These are phyloP conservation scores for Lordiphosa fenestrarum DNA, from an alignment of 2,888 invertebrate species.

Conservation along the genomic window DNA sequence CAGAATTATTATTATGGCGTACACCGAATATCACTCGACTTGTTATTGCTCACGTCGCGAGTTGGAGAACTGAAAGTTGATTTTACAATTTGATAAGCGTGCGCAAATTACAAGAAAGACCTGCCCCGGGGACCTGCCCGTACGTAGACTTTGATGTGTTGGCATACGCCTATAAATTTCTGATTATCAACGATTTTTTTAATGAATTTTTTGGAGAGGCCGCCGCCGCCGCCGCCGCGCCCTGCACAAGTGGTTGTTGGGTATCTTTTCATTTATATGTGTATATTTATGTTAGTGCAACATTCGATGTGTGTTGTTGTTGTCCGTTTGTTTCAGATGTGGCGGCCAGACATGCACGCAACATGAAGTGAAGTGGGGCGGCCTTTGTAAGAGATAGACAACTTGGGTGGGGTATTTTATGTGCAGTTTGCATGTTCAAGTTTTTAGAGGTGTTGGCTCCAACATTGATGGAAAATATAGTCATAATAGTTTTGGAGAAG, in stretches of 20 bases:
- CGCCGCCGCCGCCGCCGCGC: slow-evolving; percentile 33
- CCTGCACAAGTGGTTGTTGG: slow-evolving; percentile 31
- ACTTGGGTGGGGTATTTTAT: slow-evolving; percentile 42
- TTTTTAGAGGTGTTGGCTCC: too few species aligned
- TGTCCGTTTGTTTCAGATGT: slow-evolving; percentile 26
- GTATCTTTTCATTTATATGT: slow-evolving; percentile 24
- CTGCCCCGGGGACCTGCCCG: slow-evolving; percentile 35
- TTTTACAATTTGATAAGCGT: slow-evolving; percentile 70
- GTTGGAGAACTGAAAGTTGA: slow-evolving; percentile 66
- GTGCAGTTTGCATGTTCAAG: slow-evolving; percentile 64
- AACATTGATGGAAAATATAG: too few species aligned
- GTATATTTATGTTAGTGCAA: slow-evolving; percentile 2
- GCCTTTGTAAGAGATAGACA: slow-evolving; percentile 16
- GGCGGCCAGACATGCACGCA: slow-evolving; percentile 27
- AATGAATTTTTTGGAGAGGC: slow-evolving; percentile 53
- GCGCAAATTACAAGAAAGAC: slow-evolving; percentile 68
- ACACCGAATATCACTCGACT: slow-evolving; percentile 68
- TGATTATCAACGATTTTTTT: slow-evolving; percentile 60
- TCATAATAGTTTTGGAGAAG: too few species aligned
- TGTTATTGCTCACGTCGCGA: slow-evolving; percentile 61
- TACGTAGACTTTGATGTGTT: slow-evolving; percentile 62
- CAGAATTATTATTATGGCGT: slow-evolving; percentile 56
- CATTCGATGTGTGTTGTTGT: slow-evolving; percentile 26
- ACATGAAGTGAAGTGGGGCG: slow-evolving; percentile 10
- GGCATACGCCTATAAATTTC: slow-evolving; percentile 71